A percentile compares a stretch with the other conserved stretches of the same genome.
Conservation (phyloP, 2,797 vertebrate species). For the Paguma larvata region DNA sequence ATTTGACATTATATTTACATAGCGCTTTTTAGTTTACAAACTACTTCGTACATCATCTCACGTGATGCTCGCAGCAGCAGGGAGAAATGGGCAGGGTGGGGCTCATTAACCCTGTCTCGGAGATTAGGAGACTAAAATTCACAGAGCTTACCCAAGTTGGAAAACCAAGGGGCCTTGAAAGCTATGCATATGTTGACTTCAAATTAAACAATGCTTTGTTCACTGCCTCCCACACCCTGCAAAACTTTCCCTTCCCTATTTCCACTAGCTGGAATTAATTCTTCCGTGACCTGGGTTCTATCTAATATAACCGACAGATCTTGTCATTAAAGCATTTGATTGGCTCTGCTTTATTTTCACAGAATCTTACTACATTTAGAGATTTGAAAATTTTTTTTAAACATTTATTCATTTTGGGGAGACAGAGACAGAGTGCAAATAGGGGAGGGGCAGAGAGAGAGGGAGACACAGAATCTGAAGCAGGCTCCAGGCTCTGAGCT, state of each 20-base stretch:
- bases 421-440: no score
- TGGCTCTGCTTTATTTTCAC: constrained; percentile 31
- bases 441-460: no score
- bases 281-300: neutral
- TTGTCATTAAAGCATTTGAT: neutral
- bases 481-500: no score
- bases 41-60: constrained; percentile 35
- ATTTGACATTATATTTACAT: constrained; percentile 49
- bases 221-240: neutral
- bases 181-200: neutral
- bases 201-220: constrained; percentile 50
- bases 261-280: constrained; percentile 30
- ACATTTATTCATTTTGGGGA: no score
- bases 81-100: constrained; percentile 45
- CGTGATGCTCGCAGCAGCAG: constrained; percentile 16
- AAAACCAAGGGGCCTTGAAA: neutral
- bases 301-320: neutral
- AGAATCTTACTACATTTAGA: neutral
- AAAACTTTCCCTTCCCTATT: neutral
- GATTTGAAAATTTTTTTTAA: neutral
- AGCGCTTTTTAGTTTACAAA: constrained; percentile 56
- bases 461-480: no score
- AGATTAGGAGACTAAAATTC: constrained; percentile 57
- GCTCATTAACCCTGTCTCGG: constrained; percentile 70
- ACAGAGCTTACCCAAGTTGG: constrained; percentile 56